A percentile compares a stretch with the other conserved stretches of the same genome.
Conservation (phyloP, 2,888 invertebrate species). For the Mimas tiliae region DNA sequence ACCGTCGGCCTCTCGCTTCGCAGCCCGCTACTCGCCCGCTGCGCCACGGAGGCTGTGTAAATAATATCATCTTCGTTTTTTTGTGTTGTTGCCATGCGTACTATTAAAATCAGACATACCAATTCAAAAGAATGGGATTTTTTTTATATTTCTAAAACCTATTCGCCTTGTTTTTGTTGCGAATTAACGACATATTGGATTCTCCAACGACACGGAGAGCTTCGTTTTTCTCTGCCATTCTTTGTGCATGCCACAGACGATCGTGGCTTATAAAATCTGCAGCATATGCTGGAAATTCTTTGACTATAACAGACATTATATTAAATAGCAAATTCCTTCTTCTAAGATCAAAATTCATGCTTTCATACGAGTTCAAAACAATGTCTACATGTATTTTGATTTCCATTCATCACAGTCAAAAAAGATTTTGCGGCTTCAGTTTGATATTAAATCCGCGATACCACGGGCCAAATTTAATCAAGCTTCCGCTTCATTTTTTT, state of each 20-base stretch:
- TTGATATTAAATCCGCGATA: not conserved
- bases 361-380: not conserved
- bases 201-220: not conserved
- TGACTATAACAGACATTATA: not conserved
- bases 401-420: conserved; percentile 1
- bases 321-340: not conserved
- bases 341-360: not conserved
- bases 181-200: not conserved
- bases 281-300: not conserved
- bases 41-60: too few relatives aligned
- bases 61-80: not conserved
- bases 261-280: not conserved
- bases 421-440: conserved; percentile 1
- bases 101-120: too few relatives aligned
- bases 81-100: not conserved
- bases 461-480: not conserved
- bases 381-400: not conserved
- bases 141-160: too few relatives aligned
- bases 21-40: too few relatives aligned
- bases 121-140: not conserved
- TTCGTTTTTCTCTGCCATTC: not conserved
- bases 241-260: not conserved
- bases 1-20: too few relatives aligned
- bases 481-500: not conserved
- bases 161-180: too few relatives aligned